A percentile compares a stretch with the other conserved stretches of the same genome.
Conservation (phyloP, 2,797 vertebrate genomes). For the Trachurus trachurus region DNA sequence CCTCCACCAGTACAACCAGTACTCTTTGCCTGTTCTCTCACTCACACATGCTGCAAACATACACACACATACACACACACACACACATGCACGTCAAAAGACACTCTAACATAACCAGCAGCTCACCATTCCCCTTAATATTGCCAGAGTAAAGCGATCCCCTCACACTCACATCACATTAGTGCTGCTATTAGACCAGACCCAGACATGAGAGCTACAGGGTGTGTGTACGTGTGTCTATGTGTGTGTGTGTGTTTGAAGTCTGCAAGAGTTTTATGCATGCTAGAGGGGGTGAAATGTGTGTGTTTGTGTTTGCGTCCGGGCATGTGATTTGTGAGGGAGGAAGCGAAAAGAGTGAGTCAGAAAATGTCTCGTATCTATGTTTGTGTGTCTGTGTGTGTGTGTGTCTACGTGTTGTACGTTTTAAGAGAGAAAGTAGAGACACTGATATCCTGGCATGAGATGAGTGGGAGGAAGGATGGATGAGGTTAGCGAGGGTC, state of each 20-base stretch:
- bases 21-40: constrained; percentile 40
- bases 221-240: constrained; percentile 33
- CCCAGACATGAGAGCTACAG: constrained; percentile 68
- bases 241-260: constrained; percentile 10
- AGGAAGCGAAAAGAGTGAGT: constrained; percentile 43
- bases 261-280: constrained; percentile 51
- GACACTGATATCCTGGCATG: constrained; percentile 65
- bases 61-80: constrained; percentile 4
- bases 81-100: constrained; percentile 52
- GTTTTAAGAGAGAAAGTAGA: constrained; percentile 54
- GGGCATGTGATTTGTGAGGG: constrained; percentile 59
- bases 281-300: constrained; percentile 35
- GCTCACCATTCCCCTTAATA: constrained; percentile 67
- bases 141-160: constrained; percentile 75
- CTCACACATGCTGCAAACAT: too few relatives aligned
- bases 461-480: constrained; percentile 76
- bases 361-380: constrained; percentile 28
- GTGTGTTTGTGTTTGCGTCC: constrained; percentile 63
- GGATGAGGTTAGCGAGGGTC: constrained; percentile 74
- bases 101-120: constrained; percentile 66
- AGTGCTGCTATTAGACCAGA: constrained; percentile 77
- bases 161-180: constrained; percentile 79
- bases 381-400: constrained; percentile 36
- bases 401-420: constrained; percentile 4
- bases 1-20: constrained; percentile 58